These are phyloP conservation scores for Cosmorhoe ocellata DNA, from an alignment of 2,888 invertebrate genomes.

Conservation along the genomic window DNA sequence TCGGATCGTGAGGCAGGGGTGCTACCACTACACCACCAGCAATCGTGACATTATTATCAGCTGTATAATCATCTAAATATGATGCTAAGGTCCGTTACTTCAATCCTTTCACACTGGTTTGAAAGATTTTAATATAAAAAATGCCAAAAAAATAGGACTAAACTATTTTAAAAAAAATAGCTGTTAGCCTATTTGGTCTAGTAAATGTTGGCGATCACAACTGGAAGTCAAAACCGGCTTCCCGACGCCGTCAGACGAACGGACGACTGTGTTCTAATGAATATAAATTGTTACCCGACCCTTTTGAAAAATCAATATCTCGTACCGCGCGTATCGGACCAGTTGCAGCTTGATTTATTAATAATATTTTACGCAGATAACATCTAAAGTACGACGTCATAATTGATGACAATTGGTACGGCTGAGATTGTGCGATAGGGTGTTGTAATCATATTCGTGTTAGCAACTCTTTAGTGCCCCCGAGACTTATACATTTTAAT, in stretches of 20 bases:
- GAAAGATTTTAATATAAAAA: too few relatives aligned
- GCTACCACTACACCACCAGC: too few relatives aligned
- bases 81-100: too few relatives aligned
- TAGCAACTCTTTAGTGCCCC: constrained; percentile 73
- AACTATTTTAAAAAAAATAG: too few relatives aligned
- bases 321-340: constrained; percentile 57
- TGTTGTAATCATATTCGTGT: constrained; percentile 67
- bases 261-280: constrained; percentile 56
- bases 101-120: too few relatives aligned
- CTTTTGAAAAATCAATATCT: constrained; percentile 75
- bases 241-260: constrained; percentile 21
- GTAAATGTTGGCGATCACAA: constrained; percentile 2
- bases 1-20: too few relatives aligned
- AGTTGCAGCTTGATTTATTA: constrained; percentile 75
- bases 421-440: constrained; percentile 46
- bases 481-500: constrained; percentile 64
- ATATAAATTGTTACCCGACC: constrained; percentile 76
- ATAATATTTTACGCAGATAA: constrained; percentile 77
- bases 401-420: constrained; percentile 74
- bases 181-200: constrained; percentile 2
- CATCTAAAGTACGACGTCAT: constrained; percentile 74
- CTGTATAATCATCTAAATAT: too few relatives aligned
- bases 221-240: constrained; percentile 32
- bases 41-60: too few relatives aligned
- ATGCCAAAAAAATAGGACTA: too few relatives aligned